Percentiles rank a stretch among this genome's conserved stretches.
phyloP scores from a whole-genome alignment of 1,140 invertebrate genomes.

The Gonatopus flavifemur region DNA sequence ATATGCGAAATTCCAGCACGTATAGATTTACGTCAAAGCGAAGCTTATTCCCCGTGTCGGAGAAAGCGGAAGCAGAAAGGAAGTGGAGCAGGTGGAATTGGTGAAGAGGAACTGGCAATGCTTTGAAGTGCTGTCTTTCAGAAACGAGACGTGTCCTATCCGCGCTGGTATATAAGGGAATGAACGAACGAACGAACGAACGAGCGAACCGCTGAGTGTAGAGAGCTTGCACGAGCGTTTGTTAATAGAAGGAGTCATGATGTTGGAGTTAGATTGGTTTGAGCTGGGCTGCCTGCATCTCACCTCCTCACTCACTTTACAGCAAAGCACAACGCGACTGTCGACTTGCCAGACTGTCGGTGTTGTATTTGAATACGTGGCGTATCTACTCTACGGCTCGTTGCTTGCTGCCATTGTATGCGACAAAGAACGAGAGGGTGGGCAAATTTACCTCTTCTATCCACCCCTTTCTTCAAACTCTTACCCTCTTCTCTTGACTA shows the following conservation, averaged over 20 bases:
- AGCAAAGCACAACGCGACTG: too few relatives aligned
- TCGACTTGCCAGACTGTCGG: slow-evolving; percentile 50
- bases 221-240: slow-evolving; percentile 47
- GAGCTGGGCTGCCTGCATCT: neutral
- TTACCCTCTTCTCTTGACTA: slow-evolving; percentile 19
- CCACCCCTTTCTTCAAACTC: slow-evolving; percentile 11
- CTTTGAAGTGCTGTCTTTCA: slow-evolving; percentile 56
- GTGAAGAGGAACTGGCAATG: slow-evolving; percentile 20
- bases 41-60: slow-evolving; percentile 24
- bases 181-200: too few relatives aligned
- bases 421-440: neutral
- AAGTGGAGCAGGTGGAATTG: slow-evolving; percentile 24
- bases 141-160: slow-evolving; percentile 51
- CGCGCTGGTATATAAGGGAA: slow-evolving; percentile 35
- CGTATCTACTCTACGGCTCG: slow-evolving; percentile 42
- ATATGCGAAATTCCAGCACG: slow-evolving; percentile 27
- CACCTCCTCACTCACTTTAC: slow-evolving; percentile 11
- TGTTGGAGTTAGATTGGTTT: slow-evolving; percentile 20
- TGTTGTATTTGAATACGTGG: slow-evolving; percentile 56
- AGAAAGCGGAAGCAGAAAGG: slow-evolving; percentile 27
- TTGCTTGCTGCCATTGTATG: slow-evolving; percentile 40
- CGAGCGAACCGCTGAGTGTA: too few relatives aligned
- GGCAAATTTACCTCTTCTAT: slow-evolving; percentile 1
- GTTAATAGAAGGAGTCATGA: slow-evolving; percentile 52
- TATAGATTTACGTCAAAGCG: slow-evolving; percentile 44